These are phyloP conservation scores for Catharus minimus DNA, from an alignment of 2,113 vertebrate genomes.

Conservation along the genomic window DNA sequence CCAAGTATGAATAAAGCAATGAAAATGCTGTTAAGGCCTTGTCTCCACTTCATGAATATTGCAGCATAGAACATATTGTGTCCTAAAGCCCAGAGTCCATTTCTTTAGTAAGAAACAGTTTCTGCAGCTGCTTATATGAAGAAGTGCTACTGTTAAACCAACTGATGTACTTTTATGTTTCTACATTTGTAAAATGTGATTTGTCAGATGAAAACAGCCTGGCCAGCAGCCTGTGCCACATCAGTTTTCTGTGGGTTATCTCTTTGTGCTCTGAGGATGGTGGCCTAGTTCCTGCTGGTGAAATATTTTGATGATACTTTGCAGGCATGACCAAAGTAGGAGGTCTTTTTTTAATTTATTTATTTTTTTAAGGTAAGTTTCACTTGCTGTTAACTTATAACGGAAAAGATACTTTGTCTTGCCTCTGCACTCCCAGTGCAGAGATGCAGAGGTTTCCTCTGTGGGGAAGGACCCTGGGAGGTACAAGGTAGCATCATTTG, in stretches of 20 bases:
- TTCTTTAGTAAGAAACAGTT: neutral
- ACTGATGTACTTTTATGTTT: neutral
- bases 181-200: neutral
- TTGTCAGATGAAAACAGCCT: neutral
- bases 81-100: neutral
- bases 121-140: neutral
- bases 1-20: neutral
- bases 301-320: neutral
- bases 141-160: neutral
- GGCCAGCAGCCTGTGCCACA: neutral
- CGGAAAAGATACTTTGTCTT: neutral
- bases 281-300: neutral
- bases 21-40: neutral
- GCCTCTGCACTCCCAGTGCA: neutral
- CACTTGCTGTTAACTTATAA: neutral
- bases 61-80: neutral
- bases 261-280: neutral
- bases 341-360: neutral
- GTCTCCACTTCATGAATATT: neutral
- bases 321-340: neutral
- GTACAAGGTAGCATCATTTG: fast-evolving
- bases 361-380: neutral
- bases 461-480: neutral
- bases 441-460: neutral
- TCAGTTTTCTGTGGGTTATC: neutral